These are phyloP conservation scores for Lepilemur ruficaudatus DNA, from an alignment of 2,797 vertebrate species.

Conservation along the genomic window DNA sequence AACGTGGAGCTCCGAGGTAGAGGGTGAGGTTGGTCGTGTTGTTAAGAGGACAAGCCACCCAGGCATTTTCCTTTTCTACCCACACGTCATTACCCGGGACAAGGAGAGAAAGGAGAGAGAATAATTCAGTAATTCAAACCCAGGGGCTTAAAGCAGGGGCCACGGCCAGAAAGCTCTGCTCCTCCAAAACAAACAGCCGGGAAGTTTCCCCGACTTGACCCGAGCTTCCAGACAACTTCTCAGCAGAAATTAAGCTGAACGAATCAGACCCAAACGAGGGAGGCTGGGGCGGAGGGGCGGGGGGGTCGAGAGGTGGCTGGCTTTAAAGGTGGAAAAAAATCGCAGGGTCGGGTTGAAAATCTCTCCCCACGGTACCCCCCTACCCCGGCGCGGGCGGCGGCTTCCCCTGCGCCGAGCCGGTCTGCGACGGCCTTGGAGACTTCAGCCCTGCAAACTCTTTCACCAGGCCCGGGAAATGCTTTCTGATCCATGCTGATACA, in stretches of 20 bases:
- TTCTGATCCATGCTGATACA: constrained; percentile 91
- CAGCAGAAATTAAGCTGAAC: constrained; percentile 81
- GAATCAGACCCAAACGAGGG: constrained; percentile 65
- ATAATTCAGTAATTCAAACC: constrained; percentile 47
- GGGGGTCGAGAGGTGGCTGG: neutral
- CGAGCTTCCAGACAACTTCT: constrained; percentile 61
- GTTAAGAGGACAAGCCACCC: neutral
- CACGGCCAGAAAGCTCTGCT: neutral
- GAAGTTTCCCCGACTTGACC: constrained; percentile 68
- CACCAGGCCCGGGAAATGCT: constrained; percentile 88
- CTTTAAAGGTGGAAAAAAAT: constrained; percentile 8
- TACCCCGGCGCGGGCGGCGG: constrained; percentile 17
- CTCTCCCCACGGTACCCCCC: rapidly evolving
- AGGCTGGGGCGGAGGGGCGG: too few species aligned
- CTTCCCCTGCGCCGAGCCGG: constrained; percentile 75
- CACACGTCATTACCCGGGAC: constrained; percentile 35
- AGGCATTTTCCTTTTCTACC: constrained; percentile 21
- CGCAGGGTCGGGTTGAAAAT: neutral
- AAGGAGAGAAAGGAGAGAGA: neutral
- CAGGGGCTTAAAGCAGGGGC: neutral
- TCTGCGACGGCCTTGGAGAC: constrained; percentile 74
- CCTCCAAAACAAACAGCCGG: neutral
- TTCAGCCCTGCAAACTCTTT: constrained; percentile 85
- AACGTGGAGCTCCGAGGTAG: constrained; percentile 87
- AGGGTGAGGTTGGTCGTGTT: constrained; percentile 58